phyloP scores from a whole-genome alignment of 2,113 vertebrate species.

The Crotalus helleri region DNA sequence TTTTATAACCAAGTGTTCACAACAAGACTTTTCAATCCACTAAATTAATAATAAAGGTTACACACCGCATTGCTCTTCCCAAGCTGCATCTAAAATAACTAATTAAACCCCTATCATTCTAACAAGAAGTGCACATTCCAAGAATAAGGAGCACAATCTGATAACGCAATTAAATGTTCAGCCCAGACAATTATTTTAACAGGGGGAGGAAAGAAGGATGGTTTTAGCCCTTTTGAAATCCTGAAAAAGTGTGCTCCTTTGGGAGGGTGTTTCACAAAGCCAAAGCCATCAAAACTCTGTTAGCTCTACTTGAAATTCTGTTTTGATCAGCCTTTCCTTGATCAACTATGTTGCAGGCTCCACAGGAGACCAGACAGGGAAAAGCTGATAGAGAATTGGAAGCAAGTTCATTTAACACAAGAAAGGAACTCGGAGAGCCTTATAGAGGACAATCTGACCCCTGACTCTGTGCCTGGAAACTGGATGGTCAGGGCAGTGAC shows the following conservation, averaged over 20 bases:
- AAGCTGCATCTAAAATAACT: not conserved
- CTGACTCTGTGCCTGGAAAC: not conserved
- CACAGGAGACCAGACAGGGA: not conserved
- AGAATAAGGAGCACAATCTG: not conserved
- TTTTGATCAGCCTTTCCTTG: not conserved
- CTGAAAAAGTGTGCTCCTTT: no score
- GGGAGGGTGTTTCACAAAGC: not conserved
- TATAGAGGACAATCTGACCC: not conserved
- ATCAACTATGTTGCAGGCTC: not conserved
- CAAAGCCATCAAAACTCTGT: not conserved
- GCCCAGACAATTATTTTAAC: not conserved
- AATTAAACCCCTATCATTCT: slow-evolving; percentile 2
- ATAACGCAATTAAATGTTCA: not conserved
- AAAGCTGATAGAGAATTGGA: not conserved
- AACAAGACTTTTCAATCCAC: slow-evolving; percentile 50
- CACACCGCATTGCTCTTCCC: slow-evolving; percentile 3
- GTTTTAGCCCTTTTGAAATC: not conserved
- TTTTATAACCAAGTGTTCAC: slow-evolving; percentile 43
- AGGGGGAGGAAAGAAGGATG: no score
- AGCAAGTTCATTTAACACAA: not conserved
- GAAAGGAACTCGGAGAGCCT: not conserved
- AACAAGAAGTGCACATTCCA: not conserved
- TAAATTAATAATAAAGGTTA: slow-evolving; percentile 56
- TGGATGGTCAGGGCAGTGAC: not conserved
- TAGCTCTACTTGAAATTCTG: not conserved